A percentile compares a stretch with the other conserved stretches of the same genome.
Conservation (phyloP, 2,888 invertebrate genomes). For the Drosophila recens region DNA sequence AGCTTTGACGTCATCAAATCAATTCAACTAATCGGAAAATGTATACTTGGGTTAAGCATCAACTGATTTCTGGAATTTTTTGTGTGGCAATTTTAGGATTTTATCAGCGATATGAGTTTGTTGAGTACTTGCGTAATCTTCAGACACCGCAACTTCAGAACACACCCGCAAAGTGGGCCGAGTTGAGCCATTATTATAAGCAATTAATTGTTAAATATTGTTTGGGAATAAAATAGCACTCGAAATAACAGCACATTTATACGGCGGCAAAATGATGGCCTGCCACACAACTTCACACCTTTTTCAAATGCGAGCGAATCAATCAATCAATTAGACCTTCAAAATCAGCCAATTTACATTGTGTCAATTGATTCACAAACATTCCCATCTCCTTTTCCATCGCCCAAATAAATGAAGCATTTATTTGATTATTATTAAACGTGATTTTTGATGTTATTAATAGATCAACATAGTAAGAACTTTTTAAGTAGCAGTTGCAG, state of each 20-base stretch:
- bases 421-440: conserved; percentile 36
- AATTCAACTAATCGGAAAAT: conserved; percentile 47
- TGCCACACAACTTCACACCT: conserved; percentile 29
- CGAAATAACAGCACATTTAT: conserved; percentile 66
- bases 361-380: conserved; percentile 61
- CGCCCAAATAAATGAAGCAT: conserved; percentile 19
- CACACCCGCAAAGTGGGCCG: conserved; percentile 17
- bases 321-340: conserved; percentile 73
- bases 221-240: conserved; percentile 51
- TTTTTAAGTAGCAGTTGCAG: background rate
- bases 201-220: conserved; percentile 61
- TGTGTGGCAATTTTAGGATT: conserved; percentile 8
- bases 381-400: background rate
- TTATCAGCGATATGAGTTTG: conserved; percentile 25
- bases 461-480: conserved; percentile 25
- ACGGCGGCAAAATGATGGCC: conserved; percentile 61
- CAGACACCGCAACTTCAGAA: conserved; percentile 3
- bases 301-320: conserved; percentile 45
- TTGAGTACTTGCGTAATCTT: conserved; percentile 9
- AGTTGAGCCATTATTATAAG: conserved; percentile 41
- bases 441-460: conserved; percentile 28
- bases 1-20: conserved; percentile 61
- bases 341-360: conserved; percentile 58
- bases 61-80: conserved; percentile 20
- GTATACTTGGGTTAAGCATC: conserved; percentile 41